Conservation (phyloP, 2,888 invertebrate species). For the Orgyia antiqua region DNA sequence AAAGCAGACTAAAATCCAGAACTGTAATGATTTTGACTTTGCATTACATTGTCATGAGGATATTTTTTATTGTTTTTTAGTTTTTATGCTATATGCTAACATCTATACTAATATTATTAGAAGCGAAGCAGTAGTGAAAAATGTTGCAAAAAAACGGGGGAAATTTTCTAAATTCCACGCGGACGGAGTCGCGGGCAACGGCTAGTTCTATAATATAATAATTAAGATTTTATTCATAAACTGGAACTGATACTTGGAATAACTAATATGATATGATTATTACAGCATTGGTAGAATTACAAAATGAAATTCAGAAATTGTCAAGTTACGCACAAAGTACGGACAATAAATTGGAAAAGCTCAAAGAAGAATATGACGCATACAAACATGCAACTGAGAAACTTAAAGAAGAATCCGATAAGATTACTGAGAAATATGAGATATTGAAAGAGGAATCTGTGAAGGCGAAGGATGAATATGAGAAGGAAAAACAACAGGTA, state of each 20-base stretch:
- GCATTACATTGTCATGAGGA: too few relatives aligned
- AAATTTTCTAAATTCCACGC: too few relatives aligned
- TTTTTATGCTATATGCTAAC: too few relatives aligned
- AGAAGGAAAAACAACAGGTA: constrained; percentile 66
- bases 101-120: too few relatives aligned
- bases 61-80: too few relatives aligned
- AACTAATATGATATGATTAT: neutral
- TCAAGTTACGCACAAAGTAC: constrained; percentile 52
- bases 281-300: constrained; percentile 60
- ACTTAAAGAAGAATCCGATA: constrained; percentile 72
- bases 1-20: too few relatives aligned
- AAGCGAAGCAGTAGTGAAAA: too few relatives aligned
- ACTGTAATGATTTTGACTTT: too few relatives aligned
- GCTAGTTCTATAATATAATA: neutral
- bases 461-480: constrained; percentile 70
- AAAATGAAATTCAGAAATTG: constrained; percentile 68
- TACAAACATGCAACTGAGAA: constrained; percentile 45
- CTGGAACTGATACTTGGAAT: too few relatives aligned
- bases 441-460: constrained; percentile 24
- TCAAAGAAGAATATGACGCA: constrained; percentile 73
- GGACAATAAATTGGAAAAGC: constrained; percentile 52
- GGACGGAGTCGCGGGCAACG: too few relatives aligned
- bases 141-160: too few relatives aligned
- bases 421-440: constrained; percentile 62
- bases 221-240: too few relatives aligned